A percentile compares a stretch with the other conserved stretches of the same genome.
Evolutionary conservation across 2,888 invertebrate genomes (phyloP).

Genomic region (Agriotes lineatus): DNA sequence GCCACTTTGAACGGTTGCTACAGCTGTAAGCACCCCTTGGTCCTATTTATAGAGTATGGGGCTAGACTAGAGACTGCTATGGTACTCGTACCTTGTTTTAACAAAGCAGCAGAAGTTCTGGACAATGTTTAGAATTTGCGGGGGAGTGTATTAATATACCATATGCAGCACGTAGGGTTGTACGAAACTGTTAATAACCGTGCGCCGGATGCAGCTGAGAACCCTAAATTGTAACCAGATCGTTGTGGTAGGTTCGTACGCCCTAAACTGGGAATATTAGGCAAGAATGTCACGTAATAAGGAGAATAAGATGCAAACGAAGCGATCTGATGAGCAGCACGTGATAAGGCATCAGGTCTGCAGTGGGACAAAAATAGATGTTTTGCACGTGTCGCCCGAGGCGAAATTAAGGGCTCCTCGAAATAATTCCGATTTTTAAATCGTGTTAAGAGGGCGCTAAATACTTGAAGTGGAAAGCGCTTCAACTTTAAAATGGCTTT

Average conservation of each 20-base stretch:
- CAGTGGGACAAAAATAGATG: conserved; percentile 12
- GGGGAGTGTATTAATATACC: conserved; percentile 25
- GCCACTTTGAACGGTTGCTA: too few relatives aligned
- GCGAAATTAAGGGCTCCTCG: not conserved
- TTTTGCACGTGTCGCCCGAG: conserved; percentile 12
- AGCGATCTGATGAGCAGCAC: conserved; percentile 25
- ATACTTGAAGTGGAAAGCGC: conserved; percentile 13
- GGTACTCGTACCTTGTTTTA: too few relatives aligned
- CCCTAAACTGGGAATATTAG: conserved; percentile 29
- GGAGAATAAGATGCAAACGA: conserved; percentile 34
- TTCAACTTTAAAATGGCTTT: conserved; percentile 19
- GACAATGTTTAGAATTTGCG: conserved; percentile 6
- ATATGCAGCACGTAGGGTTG: conserved; percentile 23
- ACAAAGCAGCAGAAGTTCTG: too few relatives aligned
- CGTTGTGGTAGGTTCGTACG: conserved; percentile 22
- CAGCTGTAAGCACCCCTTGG: too few relatives aligned
- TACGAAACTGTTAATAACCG: conserved; percentile 6
- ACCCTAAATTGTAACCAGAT: conserved; percentile 28
- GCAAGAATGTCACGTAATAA: conserved; percentile 35
- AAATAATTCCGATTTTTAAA: conserved; percentile 19
- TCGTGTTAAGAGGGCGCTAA: conserved; percentile 13
- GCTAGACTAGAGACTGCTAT: too few relatives aligned
- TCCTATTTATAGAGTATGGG: too few relatives aligned
- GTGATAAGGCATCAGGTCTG: conserved; percentile 10
- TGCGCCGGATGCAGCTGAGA: conserved; percentile 33